Evolutionary conservation across 2,888 invertebrate species (phyloP).

Genomic region (Drosophila histrio): DNA sequence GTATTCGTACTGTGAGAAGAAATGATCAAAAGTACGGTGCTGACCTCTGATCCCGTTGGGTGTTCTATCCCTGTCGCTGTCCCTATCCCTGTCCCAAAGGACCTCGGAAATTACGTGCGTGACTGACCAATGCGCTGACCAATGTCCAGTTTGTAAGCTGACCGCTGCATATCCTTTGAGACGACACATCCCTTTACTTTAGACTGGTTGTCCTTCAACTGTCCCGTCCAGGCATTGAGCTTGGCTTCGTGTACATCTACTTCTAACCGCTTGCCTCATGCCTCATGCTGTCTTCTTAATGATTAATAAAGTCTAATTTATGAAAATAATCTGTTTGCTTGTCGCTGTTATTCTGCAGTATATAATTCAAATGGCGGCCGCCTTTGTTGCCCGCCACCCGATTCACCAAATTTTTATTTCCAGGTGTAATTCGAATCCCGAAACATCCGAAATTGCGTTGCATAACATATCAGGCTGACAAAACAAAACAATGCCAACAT

Average conservation of each 20-base stretch:
- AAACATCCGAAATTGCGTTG: constrained; percentile 44
- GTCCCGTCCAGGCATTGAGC: constrained; percentile 46
- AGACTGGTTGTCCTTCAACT: constrained; percentile 78
- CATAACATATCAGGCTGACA: constrained; percentile 69
- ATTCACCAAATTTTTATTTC: constrained; percentile 19
- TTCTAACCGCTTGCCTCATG: constrained; percentile 16
- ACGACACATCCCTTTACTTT: constrained; percentile 41
- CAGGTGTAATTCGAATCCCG: constrained; percentile 72
- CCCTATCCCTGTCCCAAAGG: constrained; percentile 37
- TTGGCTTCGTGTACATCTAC: constrained; percentile 3
- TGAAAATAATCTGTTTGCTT: constrained; percentile 81
- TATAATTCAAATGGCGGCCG: constrained; percentile 43
- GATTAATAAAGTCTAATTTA: constrained; percentile 83
- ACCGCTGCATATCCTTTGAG: constrained; percentile 63
- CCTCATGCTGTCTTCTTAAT: constrained; percentile 76
- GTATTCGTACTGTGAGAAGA: constrained; percentile 78
- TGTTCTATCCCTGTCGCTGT: constrained; percentile 33
- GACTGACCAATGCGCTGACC: constrained; percentile 82
- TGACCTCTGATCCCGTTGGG: constrained; percentile 81
- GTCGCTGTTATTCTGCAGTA: constrained; percentile 32
- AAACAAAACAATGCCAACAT: constrained; percentile 80
- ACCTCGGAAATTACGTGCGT: constrained; percentile 72
- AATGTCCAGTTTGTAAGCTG: constrained; percentile 74
- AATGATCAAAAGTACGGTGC: constrained; percentile 81
- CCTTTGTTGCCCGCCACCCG: constrained; percentile 24